Evolutionary conservation across 2,113 vertebrate species (phyloP).

Genomic region (Empidonax traillii): DNA sequence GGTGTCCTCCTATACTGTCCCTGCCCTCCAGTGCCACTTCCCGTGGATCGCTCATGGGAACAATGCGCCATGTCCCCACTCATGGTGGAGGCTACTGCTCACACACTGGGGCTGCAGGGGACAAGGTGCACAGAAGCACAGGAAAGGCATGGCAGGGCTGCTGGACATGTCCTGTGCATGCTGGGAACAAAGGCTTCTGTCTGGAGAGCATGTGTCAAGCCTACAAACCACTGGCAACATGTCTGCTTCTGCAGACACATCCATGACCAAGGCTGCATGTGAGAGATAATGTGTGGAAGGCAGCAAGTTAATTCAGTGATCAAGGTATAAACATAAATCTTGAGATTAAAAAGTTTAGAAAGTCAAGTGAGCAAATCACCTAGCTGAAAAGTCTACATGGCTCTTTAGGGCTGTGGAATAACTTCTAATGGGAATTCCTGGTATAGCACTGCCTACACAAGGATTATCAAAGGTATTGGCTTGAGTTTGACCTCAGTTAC

Average conservation of each 20-base stretch:
- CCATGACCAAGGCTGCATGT: rapidly evolving
- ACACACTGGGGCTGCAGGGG: not conserved
- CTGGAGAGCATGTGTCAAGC: not conserved
- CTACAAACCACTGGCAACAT: not conserved
- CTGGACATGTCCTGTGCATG: rapidly evolving
- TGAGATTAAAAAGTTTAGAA: not conserved
- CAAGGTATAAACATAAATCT: not conserved
- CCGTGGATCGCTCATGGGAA: rapidly evolving
- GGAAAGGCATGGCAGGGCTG: not conserved
- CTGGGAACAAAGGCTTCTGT: not conserved
- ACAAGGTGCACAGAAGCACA: not conserved
- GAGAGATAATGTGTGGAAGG: not conserved
- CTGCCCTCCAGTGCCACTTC: not conserved
- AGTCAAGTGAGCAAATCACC: not conserved
- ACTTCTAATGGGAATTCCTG: not conserved
- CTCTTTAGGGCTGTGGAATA: not conserved
- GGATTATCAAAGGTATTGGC: not conserved
- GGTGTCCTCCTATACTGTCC: not conserved
- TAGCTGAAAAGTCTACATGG: not conserved
- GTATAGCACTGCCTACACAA: not conserved
- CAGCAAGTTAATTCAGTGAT: not conserved
- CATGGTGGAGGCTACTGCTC: not conserved
- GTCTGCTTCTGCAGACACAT: not conserved
- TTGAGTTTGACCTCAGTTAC: not conserved
- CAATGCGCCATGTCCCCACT: rapidly evolving